These are phyloP conservation scores for Xenopus tropicalis DNA, from an alignment of 2,113 vertebrate species.

Conservation along the genomic window DNA sequence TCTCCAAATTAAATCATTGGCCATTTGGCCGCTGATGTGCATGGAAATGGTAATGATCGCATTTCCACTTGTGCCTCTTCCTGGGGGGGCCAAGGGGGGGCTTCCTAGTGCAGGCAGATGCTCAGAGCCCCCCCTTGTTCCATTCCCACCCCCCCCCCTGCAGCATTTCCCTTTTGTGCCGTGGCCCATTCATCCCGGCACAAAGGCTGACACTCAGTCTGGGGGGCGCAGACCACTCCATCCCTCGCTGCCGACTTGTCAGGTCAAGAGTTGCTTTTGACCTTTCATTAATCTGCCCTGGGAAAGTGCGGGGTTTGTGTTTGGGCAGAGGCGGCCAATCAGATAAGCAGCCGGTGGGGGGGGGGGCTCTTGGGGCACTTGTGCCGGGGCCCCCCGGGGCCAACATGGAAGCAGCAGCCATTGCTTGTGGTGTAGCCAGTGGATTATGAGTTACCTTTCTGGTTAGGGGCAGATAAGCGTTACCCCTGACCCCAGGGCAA, in stretches of 20 bases:
- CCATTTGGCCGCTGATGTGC: no score
- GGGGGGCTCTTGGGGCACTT: no score
- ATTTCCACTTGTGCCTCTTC: slow-evolving; percentile 13
- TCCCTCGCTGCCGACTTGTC: neutral
- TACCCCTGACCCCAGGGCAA: no score
- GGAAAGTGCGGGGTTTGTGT: neutral
- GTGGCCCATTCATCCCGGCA: slow-evolving; percentile 4
- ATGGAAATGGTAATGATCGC: no score
- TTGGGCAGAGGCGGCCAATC: neutral
- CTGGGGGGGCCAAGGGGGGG: neutral
- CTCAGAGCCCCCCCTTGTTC: neutral
- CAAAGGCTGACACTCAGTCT: slow-evolving; percentile 20
- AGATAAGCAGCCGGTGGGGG: no score
- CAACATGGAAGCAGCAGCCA: no score
- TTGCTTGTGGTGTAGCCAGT: no score
- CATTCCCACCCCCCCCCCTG: no score
- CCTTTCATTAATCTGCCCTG: slow-evolving; percentile 8
- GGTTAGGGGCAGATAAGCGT: no score
- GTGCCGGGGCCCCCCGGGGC: no score
- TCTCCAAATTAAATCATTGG: no score
- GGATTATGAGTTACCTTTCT: no score
- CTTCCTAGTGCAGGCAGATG: slow-evolving; percentile 15
- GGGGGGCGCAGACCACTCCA: neutral
- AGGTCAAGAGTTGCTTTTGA: slow-evolving; percentile 13
- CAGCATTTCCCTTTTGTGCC: slow-evolving; percentile 7